A percentile compares a stretch with the other conserved stretches of the same genome.
Conservation (phyloP, 2,113 vertebrate species). For the Mohoua ochrocephala region DNA sequence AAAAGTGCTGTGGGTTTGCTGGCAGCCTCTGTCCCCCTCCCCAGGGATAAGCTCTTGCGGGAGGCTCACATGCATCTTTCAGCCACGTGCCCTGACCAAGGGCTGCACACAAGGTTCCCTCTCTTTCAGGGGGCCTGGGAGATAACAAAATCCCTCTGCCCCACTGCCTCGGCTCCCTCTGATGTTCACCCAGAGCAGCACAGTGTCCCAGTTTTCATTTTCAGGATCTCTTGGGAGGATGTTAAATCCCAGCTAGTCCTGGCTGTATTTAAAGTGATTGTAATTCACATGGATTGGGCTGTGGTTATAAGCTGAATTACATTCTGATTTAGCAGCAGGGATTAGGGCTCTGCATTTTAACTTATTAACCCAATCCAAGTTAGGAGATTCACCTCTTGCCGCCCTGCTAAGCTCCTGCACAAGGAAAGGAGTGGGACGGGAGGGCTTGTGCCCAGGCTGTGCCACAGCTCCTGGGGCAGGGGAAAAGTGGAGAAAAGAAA, state of each 20-base stretch:
- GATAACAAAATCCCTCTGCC: not conserved
- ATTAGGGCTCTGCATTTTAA: constrained; percentile 67
- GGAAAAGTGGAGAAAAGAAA: not conserved
- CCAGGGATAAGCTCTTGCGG: not conserved
- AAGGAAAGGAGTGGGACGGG: not conserved
- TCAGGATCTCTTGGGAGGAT: constrained; percentile 37
- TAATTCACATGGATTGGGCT: constrained; percentile 69
- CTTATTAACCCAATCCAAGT: constrained; percentile 65
- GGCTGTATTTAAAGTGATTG: constrained; percentile 68
- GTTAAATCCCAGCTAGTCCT: constrained; percentile 54
- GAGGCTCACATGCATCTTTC: not conserved
- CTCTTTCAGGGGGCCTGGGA: not conserved
- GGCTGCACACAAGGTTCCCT: not conserved
- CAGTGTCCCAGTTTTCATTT: constrained; percentile 41
- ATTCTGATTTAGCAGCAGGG: constrained; percentile 59
- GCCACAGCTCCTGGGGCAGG: not conserved
- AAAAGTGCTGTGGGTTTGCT: constrained; percentile 10
- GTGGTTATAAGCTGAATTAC: constrained; percentile 68
- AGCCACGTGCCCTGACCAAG: not conserved
- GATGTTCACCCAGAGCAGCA: not conserved
- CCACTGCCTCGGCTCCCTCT: not conserved
- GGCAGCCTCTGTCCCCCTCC: not conserved
- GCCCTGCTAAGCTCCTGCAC: not conserved
- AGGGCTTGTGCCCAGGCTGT: not conserved
- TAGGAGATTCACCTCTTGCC: constrained; percentile 25